Base-by-base conservation (phyloP, 2,113 vertebrate genomes). In the Zingel zingel region DNA sequence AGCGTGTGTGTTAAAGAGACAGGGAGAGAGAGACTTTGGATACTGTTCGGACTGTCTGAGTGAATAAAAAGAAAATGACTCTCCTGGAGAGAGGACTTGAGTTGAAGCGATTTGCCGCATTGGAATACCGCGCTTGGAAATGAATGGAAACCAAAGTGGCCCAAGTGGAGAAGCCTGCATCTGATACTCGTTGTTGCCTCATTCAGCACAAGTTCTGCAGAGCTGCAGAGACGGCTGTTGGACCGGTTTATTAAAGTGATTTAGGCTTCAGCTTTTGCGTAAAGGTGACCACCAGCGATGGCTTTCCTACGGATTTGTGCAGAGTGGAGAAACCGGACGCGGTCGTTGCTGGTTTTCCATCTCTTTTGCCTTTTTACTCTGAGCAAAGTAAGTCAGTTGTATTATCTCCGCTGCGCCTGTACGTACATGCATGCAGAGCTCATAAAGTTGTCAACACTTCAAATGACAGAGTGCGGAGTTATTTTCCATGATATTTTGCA, bases 381-480 rank as follows among this genome's bases (percentile, higher is more conserved):
- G 45, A 73, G 81, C 78, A 79, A 68, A 85, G 94, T 95, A 92
- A 94, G 94, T 93, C 45, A 13, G 25, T 19, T 50, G 43, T 3
- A 3, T 73, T 8, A 5, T 53, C 47, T 62, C 36, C 18, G 59
- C 23, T 27, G 57, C 67, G 45, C 74, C 11, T 70, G 65, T 27
- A 57, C 27, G 59, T 77, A 73, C 81, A 69, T 18, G 72, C 75
- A 80, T 45, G 86, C 74, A 15, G n/a, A 65, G 45, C 69, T 76
- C 77, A 27, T 69, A 39, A 59, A 87, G 79, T 65, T 77, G 69
- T 81, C 77, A 73, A 58, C 70, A 77, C 59, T 19, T 71, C 6
- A 62, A 18, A 63, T 47, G 61, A 67, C 15, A 54, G 47, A 74
- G 68, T 30, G 66, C 43, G 1, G 27, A 23, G 25, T 71, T 64